phyloP scores from a whole-genome alignment of 1,140 invertebrate species.

The Drosophila varians region DNA sequence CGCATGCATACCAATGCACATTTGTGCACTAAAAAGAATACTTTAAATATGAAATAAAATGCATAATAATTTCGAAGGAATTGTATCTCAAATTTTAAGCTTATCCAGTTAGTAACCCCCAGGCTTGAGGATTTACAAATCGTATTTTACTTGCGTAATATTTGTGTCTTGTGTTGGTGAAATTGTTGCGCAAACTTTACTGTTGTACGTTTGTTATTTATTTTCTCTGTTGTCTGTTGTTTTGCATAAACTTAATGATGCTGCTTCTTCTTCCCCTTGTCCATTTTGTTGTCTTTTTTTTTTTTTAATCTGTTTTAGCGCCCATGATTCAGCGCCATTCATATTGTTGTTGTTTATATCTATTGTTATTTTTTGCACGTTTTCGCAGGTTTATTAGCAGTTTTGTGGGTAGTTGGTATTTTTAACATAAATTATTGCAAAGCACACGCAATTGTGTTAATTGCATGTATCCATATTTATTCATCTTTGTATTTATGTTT shows the following conservation, averaged over 20 bases:
- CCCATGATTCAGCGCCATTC: slow-evolving; percentile 42
- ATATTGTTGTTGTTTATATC: slow-evolving; percentile 16
- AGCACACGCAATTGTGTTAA: slow-evolving; percentile 35
- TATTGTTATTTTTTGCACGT: slow-evolving; percentile 68
- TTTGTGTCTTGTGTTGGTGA: slow-evolving; percentile 59
- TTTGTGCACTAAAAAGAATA: slow-evolving; percentile 2
- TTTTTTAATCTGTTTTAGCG: slow-evolving; percentile 11
- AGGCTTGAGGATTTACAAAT: background rate
- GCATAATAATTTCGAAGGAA: no score
- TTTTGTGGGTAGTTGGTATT: slow-evolving; percentile 43
- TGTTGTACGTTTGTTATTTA: background rate
- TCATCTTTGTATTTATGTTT: slow-evolving; percentile 8
- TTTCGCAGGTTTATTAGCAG: slow-evolving; percentile 46
- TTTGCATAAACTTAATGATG: slow-evolving; percentile 65
- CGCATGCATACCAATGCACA: slow-evolving; percentile 27
- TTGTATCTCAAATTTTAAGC: no score
- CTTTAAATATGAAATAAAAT: no score
- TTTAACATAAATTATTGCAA: slow-evolving; percentile 44
- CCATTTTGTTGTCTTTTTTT: slow-evolving; percentile 28
- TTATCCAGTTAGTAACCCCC: background rate
- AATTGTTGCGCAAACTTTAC: slow-evolving; percentile 69
- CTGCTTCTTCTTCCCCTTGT: slow-evolving; percentile 25
- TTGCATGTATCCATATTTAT: slow-evolving; percentile 35
- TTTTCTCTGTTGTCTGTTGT: slow-evolving; percentile 23
- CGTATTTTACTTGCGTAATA: slow-evolving; percentile 7